Evolutionary conservation across 2,888 invertebrate species (phyloP).

Genomic region (Autographa gamma): DNA sequence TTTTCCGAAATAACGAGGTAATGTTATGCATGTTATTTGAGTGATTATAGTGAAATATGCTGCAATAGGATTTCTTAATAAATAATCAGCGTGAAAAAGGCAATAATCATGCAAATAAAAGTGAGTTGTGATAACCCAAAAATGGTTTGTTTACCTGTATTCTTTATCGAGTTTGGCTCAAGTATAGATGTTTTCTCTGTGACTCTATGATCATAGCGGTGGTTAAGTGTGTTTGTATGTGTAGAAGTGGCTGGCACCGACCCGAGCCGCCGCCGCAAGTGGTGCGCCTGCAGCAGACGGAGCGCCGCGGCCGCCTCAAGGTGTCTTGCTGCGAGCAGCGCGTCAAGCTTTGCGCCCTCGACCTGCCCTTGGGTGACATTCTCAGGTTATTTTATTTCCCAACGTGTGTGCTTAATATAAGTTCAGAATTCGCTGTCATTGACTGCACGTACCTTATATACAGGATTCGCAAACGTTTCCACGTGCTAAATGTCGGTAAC

Average conservation of each 20-base stretch:
- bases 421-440: not conserved
- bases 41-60: too few relatives aligned
- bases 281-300: slow-evolving; percentile 57
- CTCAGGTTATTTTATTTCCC: slow-evolving; percentile 60
- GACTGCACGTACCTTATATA: not conserved
- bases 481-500: slow-evolving; percentile 68
- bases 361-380: slow-evolving; percentile 63
- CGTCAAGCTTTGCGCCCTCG: slow-evolving; percentile 69
- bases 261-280: slow-evolving; percentile 58
- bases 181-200: not conserved
- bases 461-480: slow-evolving; percentile 74
- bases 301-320: slow-evolving; percentile 56
- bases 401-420: not conserved
- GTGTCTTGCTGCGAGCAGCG: slow-evolving; percentile 58
- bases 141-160: too few relatives aligned
- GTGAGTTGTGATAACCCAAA: too few relatives aligned
- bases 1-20: too few relatives aligned
- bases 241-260: slow-evolving; percentile 69
- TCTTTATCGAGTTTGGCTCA: too few relatives aligned
- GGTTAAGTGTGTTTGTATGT: not conserved
- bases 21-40: too few relatives aligned
- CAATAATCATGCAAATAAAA: too few relatives aligned
- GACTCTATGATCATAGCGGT: not conserved
- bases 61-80: too few relatives aligned
- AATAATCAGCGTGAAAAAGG: too few relatives aligned